Evolutionary conservation across 1,140 invertebrate species (phyloP).

Genomic region (Armadillidium nasatum): DNA sequence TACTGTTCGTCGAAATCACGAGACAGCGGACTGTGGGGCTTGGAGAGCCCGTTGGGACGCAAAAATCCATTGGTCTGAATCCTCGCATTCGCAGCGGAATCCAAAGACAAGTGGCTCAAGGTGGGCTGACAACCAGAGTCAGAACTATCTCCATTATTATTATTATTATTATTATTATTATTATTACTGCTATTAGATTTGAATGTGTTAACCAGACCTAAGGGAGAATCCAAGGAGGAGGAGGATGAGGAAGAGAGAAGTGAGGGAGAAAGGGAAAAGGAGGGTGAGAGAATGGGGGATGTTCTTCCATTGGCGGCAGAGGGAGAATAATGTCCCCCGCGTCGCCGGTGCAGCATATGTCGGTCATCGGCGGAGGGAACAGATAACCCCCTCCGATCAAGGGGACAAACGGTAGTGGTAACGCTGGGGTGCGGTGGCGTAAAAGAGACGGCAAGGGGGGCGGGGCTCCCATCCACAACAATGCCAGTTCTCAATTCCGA

Average conservation of each 20-base stretch:
- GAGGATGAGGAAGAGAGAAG: neutral
- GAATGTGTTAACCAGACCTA: neutral
- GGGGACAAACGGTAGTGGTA: neutral
- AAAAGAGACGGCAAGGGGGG: neutral
- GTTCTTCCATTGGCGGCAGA: neutral
- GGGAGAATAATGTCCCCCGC: neutral
- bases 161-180: neutral
- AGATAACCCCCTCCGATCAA: neutral
- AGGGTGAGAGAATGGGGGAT: neutral
- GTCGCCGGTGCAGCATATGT: neutral
- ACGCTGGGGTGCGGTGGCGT: neutral
- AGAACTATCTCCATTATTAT: neutral
- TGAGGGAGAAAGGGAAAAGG: neutral
- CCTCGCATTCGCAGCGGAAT: neutral
- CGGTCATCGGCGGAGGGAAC: slow-evolving; percentile 7
- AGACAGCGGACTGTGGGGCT: neutral
- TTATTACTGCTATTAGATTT: neutral
- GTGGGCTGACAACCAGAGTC: neutral
- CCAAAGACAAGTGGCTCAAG: neutral
- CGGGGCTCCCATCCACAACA: neutral
- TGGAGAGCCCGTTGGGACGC: neutral
- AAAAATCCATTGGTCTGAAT: neutral
- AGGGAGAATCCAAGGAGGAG: neutral
- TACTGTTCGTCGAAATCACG: slow-evolving; percentile 21
- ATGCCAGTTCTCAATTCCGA: neutral